Evolutionary conservation across 2,888 invertebrate species (phyloP), one percentile per base, ranked within the genome.

Genomic region (Sipunculus nudus): DNA sequence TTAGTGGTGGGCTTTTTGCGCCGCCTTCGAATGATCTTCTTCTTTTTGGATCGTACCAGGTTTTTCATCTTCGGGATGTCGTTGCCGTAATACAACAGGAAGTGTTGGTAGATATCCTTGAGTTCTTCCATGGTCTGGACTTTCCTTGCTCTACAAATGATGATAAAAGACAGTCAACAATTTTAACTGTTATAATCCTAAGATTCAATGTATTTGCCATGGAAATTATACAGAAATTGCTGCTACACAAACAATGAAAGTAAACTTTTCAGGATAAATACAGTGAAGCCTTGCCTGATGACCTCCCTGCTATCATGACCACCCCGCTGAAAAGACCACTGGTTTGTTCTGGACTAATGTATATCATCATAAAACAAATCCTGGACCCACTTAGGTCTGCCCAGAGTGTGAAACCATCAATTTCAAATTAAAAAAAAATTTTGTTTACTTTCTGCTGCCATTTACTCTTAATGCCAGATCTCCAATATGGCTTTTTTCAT

Each of bases 81-180:
- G 3, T 89, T 89, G 0, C 93, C 91, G 80, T 98, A 97, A 84
- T 97, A 94, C 21, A 98, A 85, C 68, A 93, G 88, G 82, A 98
- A 98, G 78, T 97, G 95, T 70, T 92, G 90, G 83, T 94, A 94
- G 1, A 94, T 91, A 77, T 99, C 99, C 61, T 92, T 91, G 0
- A 98, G 84, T 80, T 97, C 96, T 80, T 98, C 97, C 10, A 91
- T 88, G 0, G 77, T 80, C 65, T 79, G 78, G 2, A 80, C 77
- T 41, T 59, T 71, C 45, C 72, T 75, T 6, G 79, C 81, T 45
- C 82, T 82, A 66, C 4, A 29, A 16, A 39, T 25, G n/a, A n/a
- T n/a, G n/a, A n/a, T n/a, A n/a, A n/a, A n/a, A 35, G 31, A 38
- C 10, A 13, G 16, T 35, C 10, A 35, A 16, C 10, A 13, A 35